Evolutionary conservation across 2,888 invertebrate genomes (phyloP).

Genomic region (Lepas anatifera): DNA sequence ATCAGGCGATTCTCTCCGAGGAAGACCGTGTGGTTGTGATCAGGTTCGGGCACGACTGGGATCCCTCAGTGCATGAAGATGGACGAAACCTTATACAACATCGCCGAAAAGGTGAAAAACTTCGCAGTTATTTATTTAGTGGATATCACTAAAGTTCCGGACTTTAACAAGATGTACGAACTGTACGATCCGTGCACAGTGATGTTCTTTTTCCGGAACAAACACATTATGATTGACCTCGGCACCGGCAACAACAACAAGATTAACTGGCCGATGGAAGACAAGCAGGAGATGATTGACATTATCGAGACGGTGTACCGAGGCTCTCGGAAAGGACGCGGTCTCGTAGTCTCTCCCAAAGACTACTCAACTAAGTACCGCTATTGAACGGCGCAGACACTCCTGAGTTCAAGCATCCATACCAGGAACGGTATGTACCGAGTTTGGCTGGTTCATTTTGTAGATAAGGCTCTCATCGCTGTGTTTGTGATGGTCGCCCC

Average conservation of each 20-base stretch:
- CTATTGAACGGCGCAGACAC: slow-evolving; percentile 62
- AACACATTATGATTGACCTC: slow-evolving; percentile 99
- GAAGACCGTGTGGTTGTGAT: slow-evolving; percentile 98
- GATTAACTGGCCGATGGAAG: slow-evolving; percentile 97
- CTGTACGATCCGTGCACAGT: slow-evolving; percentile 97
- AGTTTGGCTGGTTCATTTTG: too few relatives aligned
- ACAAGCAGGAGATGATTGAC: slow-evolving; percentile 99
- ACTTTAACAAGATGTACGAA: slow-evolving; percentile 96
- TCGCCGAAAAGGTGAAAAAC: slow-evolving; percentile 96
- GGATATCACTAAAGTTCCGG: slow-evolving; percentile 94
- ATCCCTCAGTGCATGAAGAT: slow-evolving; percentile 99
- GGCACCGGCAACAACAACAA: slow-evolving; percentile 99
- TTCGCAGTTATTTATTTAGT: slow-evolving; percentile 96
- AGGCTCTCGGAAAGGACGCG: slow-evolving; percentile 94
- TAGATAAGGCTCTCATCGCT: too few relatives aligned
- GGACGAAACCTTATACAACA: slow-evolving; percentile 95
- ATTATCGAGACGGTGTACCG: slow-evolving; percentile 97
- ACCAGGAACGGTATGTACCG: too few relatives aligned
- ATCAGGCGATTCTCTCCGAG: slow-evolving; percentile 96
- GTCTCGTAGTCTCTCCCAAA: slow-evolving; percentile 97
- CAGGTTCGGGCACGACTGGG: slow-evolving; percentile 99
- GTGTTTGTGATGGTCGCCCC: too few relatives aligned
- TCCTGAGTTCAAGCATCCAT: too few relatives aligned
- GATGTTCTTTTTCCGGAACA: slow-evolving; percentile 99
- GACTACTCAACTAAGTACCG: slow-evolving; percentile 99